These are phyloP conservation scores for Meloidogyne chitwoodi DNA, from an alignment of 1,140 invertebrate species.

Conservation along the genomic window DNA sequence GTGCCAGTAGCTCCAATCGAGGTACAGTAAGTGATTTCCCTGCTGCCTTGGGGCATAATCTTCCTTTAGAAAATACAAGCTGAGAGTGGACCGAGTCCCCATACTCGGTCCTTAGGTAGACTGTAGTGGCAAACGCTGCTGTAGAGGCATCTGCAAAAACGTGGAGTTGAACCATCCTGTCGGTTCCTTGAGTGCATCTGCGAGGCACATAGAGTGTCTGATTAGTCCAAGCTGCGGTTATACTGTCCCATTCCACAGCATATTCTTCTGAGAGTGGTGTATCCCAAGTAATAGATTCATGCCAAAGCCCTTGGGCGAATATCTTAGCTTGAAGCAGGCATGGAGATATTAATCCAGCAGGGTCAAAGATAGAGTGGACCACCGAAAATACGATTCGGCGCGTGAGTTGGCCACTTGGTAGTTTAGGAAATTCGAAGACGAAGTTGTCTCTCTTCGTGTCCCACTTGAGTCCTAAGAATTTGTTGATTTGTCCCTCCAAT, in stretches of 20 bases:
- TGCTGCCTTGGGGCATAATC: constrained; percentile 18
- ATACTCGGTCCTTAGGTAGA: not conserved
- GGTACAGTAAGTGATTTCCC: constrained; percentile 23
- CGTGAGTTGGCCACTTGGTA: constrained; percentile 23
- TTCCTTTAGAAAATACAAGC: constrained; percentile 23
- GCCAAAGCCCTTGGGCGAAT: too few species aligned
- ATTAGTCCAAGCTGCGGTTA: too few species aligned
- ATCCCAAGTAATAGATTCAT: too few species aligned
- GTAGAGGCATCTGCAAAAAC: not conserved
- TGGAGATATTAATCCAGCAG: constrained; percentile 11
- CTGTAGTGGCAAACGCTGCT: not conserved
- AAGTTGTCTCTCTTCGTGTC: constrained; percentile 10
- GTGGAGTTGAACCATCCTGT: not conserved
- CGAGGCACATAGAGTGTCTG: not conserved
- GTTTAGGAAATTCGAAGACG: not conserved
- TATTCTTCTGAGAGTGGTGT: too few species aligned
- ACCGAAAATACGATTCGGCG: constrained; percentile 14
- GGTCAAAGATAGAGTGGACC: too few species aligned
- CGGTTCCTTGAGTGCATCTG: not conserved
- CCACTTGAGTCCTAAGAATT: constrained; percentile 36
- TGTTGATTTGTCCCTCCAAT: not conserved
- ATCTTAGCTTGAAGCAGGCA: too few species aligned
- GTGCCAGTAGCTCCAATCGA: constrained; percentile 28
- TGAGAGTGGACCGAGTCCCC: not conserved
- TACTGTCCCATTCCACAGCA: too few species aligned